A percentile compares a stretch with the other conserved stretches of the same genome.
These are phyloP conservation scores for Cactoblastis cactorum DNA, from an alignment of 2,888 invertebrate species.

Conservation along the genomic window DNA sequence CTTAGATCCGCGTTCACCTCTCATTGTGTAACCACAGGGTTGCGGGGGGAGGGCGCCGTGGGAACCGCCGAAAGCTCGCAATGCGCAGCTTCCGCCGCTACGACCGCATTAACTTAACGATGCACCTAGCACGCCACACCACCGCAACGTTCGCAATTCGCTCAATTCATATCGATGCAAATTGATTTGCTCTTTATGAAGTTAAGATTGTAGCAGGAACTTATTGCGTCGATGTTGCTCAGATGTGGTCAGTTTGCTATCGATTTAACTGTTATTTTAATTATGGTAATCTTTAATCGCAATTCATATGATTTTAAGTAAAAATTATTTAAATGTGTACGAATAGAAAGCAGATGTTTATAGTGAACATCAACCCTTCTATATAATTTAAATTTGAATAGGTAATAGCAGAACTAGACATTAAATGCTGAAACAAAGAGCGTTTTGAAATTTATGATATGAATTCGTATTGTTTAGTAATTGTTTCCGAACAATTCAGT, in stretches of 20 bases:
- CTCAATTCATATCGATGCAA: conserved; percentile 40
- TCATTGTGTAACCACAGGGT: conserved; percentile 71
- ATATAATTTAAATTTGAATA: neutral
- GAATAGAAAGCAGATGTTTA: neutral
- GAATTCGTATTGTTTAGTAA: conserved; percentile 72
- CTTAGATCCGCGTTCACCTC: conserved; percentile 79
- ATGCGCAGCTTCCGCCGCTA: conserved; percentile 71
- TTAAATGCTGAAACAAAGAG: conserved; percentile 55
- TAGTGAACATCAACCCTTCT: neutral
- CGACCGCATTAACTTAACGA: conserved; percentile 67
- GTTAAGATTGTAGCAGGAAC: conserved; percentile 65
- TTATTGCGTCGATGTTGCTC: conserved; percentile 43
- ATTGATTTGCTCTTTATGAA: conserved; percentile 65
- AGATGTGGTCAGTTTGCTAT: conserved; percentile 35
- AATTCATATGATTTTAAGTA: conserved; percentile 6
- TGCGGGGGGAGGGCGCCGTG: conserved; percentile 62
- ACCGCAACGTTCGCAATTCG: conserved; percentile 38
- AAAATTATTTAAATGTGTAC: neutral
- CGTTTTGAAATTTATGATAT: conserved; percentile 65
- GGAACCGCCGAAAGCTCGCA: conserved; percentile 77
- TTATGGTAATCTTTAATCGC: conserved; percentile 3
- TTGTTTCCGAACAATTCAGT: conserved; percentile 66
- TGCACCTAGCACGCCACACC: conserved; percentile 58
- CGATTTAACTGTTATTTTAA: conserved; percentile 8
- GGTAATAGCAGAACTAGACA: conserved; percentile 29